Conservation (phyloP, 2,888 invertebrate genomes). For the Drosophila kuntzei region DNA sequence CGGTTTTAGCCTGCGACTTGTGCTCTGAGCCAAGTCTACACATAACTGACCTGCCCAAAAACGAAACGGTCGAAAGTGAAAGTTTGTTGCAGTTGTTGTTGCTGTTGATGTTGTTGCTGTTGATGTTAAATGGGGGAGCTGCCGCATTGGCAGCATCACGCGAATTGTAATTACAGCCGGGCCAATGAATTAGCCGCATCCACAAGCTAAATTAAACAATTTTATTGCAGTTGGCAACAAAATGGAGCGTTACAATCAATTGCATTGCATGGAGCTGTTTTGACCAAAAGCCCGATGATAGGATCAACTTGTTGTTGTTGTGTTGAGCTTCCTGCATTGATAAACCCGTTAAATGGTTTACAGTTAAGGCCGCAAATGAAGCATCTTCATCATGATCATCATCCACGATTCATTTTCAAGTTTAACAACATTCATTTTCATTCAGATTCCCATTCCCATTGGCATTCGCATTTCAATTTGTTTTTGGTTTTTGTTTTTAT, state of each 20-base stretch:
- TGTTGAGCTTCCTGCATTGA: constrained; percentile 50
- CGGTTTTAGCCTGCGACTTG: constrained; percentile 22
- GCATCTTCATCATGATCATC: constrained; percentile 17
- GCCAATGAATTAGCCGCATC: constrained; percentile 62
- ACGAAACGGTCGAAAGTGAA: constrained; percentile 66
- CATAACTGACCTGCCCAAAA: constrained; percentile 76
- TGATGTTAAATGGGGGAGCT: constrained; percentile 50
- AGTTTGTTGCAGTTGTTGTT: constrained; percentile 46
- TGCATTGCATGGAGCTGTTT: too few relatives aligned
- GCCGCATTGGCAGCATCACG: constrained; percentile 71
- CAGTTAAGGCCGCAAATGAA: constrained; percentile 26
- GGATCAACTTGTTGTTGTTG: constrained; percentile 43
- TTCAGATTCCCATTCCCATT: constrained; percentile 9
- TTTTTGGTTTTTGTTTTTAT: constrained; percentile 43
- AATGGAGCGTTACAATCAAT: constrained; percentile 52
- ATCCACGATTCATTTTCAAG: constrained; percentile 41
- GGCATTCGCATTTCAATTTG: constrained; percentile 13
- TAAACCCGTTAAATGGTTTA: constrained; percentile 34
- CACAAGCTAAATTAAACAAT: constrained; percentile 58
- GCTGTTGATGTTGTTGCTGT: constrained; percentile 19
- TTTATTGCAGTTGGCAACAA: constrained; percentile 51
- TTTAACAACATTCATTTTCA: constrained; percentile 46
- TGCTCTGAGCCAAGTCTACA: constrained; percentile 40
- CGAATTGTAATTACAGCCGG: constrained; percentile 38
- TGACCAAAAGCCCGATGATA: constrained; percentile 44